Evolutionary conservation across 2,888 invertebrate genomes (phyloP).

Genomic region (Cataglyphis rosenhaueri): DNA sequence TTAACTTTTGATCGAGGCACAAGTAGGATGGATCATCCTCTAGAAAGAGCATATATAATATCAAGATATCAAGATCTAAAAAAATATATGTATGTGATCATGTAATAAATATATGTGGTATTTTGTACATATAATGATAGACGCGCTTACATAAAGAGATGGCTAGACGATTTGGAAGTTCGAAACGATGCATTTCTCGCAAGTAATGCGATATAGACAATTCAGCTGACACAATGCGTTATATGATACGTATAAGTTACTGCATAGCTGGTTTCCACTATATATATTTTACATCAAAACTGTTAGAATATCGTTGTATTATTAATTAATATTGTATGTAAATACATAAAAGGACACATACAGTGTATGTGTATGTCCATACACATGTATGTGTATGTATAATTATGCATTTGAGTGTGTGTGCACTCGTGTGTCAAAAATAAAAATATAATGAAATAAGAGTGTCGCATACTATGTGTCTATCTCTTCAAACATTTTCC

Average conservation of each 20-base stretch:
- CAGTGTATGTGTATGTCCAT: constrained; percentile 35
- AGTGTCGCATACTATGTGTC: neutral
- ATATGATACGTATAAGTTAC: constrained; percentile 48
- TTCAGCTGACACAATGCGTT: constrained; percentile 21
- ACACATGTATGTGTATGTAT: constrained; percentile 27
- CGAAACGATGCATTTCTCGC: constrained; percentile 37
- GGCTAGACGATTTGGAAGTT: neutral
- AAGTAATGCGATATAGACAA: neutral
- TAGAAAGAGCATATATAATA: neutral
- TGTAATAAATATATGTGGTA: constrained; percentile 49
- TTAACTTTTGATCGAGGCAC: too few relatives aligned
- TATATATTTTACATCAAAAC: constrained; percentile 47
- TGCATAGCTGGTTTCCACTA: constrained; percentile 48
- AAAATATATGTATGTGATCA: constrained; percentile 15
- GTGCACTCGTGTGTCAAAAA: constrained; percentile 56
- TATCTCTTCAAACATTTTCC: neutral
- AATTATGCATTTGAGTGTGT: constrained; percentile 58
- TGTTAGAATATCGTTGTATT: constrained; percentile 56
- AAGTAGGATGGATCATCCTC: too few relatives aligned
- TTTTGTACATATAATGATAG: constrained; percentile 45
- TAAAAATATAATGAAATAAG: constrained; percentile 59
- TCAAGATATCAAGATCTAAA: constrained; percentile 17
- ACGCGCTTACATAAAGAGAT: neutral
- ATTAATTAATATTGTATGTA: constrained; percentile 60
- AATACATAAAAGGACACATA: constrained; percentile 56